Conservation (phyloP, 2,888 invertebrate genomes). For the Mesoligia furuncula region DNA sequence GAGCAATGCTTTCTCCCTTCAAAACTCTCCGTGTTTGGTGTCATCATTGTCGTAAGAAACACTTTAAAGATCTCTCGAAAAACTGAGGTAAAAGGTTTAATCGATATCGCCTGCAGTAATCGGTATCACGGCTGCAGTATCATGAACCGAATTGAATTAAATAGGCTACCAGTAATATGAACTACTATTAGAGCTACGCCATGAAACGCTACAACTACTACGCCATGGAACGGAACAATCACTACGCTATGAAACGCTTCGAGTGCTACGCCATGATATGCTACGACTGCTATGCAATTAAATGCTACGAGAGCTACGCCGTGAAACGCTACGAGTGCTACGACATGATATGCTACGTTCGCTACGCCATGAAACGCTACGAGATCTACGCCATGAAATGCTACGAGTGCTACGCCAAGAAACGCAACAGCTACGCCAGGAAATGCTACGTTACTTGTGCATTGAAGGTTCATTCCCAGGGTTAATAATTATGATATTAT, state of each 20-base stretch:
- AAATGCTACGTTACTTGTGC: neutral
- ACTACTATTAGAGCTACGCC: neutral
- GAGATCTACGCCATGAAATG: neutral
- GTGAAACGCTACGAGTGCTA: neutral
- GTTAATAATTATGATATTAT: neutral
- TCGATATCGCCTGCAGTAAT: too few species aligned
- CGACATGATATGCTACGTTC: neutral
- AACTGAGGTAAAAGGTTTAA: too few species aligned
- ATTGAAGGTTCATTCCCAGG: neutral
- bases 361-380: neutral
- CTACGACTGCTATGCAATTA: too few species aligned
- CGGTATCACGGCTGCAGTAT: neutral
- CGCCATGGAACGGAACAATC: constrained; percentile 1
- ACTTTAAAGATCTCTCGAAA: neutral
- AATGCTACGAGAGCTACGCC: neutral
- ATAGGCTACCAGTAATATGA: neutral
- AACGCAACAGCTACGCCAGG: too few species aligned
- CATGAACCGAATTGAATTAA: constrained; percentile 1
- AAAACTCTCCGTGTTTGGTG: constrained; percentile 15
- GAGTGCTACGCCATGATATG: neutral
- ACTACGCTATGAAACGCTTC: neutral
- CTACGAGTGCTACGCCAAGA: neutral
- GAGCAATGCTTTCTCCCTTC: neutral
- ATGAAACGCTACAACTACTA: neutral
- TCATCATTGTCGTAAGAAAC: constrained; percentile 12